Conservation (phyloP, 2,888 invertebrate genomes). For the Euzetes globulus region DNA sequence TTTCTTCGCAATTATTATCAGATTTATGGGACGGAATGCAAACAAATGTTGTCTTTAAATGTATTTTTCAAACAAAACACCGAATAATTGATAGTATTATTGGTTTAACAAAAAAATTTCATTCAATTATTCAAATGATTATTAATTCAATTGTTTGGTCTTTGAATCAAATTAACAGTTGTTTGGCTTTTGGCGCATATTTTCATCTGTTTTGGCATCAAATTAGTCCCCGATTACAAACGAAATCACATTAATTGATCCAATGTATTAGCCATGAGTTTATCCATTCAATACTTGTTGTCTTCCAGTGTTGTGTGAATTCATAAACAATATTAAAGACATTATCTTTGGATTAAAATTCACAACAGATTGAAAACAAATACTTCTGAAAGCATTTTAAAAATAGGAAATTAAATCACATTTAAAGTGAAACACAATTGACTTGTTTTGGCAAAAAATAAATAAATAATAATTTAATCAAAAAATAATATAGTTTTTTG, state of each 20-base stretch:
- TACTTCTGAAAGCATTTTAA: background rate
- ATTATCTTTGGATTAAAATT: background rate
- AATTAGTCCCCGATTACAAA: background rate
- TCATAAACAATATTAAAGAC: background rate
- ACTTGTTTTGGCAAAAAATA: background rate
- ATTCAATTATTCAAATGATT: too few relatives aligned
- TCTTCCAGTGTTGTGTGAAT: too few relatives aligned
- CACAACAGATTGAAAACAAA: background rate
- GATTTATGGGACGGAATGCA: constrained; percentile 10
- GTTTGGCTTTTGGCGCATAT: background rate
- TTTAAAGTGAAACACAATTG: background rate
- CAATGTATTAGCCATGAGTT: too few relatives aligned
- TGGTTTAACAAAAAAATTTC: too few relatives aligned
- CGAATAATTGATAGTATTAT: too few relatives aligned
- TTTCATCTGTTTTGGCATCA: background rate
- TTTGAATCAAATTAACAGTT: too few relatives aligned
- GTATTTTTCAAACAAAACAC: too few relatives aligned
- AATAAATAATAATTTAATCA: background rate
- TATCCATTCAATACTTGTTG: too few relatives aligned
- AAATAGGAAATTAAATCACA: background rate
- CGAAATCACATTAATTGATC: too few relatives aligned
- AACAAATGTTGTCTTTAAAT: background rate
- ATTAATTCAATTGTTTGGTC: too few relatives aligned
- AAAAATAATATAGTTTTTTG: background rate
- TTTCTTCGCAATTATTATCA: background rate